A percentile compares a stretch with the other conserved stretches of the same genome.
Evolutionary conservation across 2,888 invertebrate genomes (phyloP).

Genomic region (Metallyticus violacea): DNA sequence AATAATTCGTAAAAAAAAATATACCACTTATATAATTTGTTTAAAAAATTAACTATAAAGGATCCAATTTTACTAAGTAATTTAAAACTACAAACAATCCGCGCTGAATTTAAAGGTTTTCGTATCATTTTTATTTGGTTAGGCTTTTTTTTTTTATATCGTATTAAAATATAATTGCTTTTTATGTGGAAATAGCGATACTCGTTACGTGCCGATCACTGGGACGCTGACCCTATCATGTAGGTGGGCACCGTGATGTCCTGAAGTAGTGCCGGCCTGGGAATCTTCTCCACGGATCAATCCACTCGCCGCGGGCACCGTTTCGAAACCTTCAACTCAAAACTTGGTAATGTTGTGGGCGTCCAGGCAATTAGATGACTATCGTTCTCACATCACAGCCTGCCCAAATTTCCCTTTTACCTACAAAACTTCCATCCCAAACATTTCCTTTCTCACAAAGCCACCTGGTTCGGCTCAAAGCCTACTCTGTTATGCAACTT

Average conservation of each 20-base stretch:
- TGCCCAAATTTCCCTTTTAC: neutral
- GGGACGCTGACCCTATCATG: neutral
- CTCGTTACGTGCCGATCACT: neutral
- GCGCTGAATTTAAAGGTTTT: too few relatives aligned
- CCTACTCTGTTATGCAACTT: neutral
- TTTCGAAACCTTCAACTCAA: neutral
- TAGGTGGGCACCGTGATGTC: constrained; percentile 17
- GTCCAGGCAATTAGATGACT: neutral
- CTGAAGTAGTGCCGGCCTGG: neutral
- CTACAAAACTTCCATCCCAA: neutral
- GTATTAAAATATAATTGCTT: too few relatives aligned
- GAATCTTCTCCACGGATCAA: neutral
- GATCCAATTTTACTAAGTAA: too few relatives aligned
- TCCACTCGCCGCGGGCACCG: neutral
- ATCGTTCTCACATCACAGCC: neutral
- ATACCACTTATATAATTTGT: too few relatives aligned
- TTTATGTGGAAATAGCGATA: too few relatives aligned
- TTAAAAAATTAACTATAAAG: too few relatives aligned
- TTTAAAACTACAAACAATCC: too few relatives aligned
- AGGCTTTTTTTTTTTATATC: too few relatives aligned
- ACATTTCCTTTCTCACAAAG: neutral
- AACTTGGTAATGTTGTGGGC: neutral
- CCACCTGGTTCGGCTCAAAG: neutral
- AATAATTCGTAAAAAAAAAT: too few relatives aligned
- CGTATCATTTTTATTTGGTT: too few relatives aligned